A percentile compares a stretch with the other conserved stretches of the same genome.
phyloP scores from a whole-genome alignment of 1,140 invertebrate species.

The Stegodyphus dumicola region DNA sequence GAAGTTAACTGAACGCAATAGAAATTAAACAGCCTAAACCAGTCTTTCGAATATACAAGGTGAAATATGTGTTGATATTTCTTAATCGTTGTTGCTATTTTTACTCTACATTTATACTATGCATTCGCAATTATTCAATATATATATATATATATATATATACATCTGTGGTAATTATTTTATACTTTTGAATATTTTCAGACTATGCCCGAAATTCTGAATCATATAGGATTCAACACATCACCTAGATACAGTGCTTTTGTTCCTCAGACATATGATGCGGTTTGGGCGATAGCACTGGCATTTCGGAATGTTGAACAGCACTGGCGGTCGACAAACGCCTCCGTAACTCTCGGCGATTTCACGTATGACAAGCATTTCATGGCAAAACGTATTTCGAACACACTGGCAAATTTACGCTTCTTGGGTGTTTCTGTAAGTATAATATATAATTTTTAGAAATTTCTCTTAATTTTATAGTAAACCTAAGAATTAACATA shows the following conservation, averaged over 20 bases:
- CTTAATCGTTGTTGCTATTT: too few species aligned
- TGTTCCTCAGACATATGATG: constrained; percentile 85
- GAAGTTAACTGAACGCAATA: too few species aligned
- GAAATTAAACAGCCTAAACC: too few species aligned
- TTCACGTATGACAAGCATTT: constrained; percentile 80
- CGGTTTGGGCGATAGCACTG: constrained; percentile 87
- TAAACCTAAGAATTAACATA: background rate
- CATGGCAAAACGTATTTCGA: constrained; percentile 76
- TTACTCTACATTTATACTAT: too few species aligned
- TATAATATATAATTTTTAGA: constrained; percentile 51
- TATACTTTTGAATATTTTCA: background rate
- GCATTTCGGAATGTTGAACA: constrained; percentile 74
- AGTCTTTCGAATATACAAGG: too few species aligned
- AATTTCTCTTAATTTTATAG: background rate
- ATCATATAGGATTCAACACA: constrained; percentile 6
- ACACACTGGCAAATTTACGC: constrained; percentile 77
- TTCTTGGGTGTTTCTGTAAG: constrained; percentile 87
- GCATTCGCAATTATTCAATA: background rate
- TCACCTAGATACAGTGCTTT: constrained; percentile 72
- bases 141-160: constrained; percentile 1
- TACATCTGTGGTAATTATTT: background rate
- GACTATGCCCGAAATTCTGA: constrained; percentile 28
- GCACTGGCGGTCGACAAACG: constrained; percentile 15
- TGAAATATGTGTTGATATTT: too few species aligned
- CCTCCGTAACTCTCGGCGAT: constrained; percentile 71